Percentiles rank a stretch among this genome's conserved stretches.
Evolutionary conservation across 2,797 vertebrate species (phyloP).

Genomic region (Buceros bicornis): DNA sequence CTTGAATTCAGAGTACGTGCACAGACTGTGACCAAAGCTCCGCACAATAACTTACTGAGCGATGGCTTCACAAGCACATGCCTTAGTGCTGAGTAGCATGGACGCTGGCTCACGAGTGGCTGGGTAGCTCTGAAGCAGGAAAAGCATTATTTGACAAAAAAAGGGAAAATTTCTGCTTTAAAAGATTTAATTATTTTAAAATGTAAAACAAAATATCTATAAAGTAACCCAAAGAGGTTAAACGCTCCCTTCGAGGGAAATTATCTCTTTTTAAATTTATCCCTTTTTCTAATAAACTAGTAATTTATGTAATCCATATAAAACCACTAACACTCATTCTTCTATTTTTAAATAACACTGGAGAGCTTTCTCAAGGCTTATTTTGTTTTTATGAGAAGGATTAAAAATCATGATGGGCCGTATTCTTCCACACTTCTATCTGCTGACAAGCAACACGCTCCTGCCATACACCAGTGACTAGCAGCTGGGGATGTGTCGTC

Average conservation of each 20-base stretch:
- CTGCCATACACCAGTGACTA: not conserved
- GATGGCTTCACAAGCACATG: not conserved
- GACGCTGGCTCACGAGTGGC: not conserved
- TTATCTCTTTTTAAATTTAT: slow-evolving; percentile 50
- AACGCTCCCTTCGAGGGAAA: not conserved
- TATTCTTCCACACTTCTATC: slow-evolving; percentile 18
- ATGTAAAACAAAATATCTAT: slow-evolving; percentile 31
- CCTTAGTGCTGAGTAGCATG: not conserved
- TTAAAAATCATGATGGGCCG: slow-evolving; percentile 43
- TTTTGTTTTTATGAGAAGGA: slow-evolving; percentile 69
- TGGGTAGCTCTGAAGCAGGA: not conserved
- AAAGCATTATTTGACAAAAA: not conserved
- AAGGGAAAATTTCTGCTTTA: not conserved
- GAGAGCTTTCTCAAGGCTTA: slow-evolving; percentile 44
- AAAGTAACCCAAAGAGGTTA: slow-evolving; percentile 38
- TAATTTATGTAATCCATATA: slow-evolving; percentile 63
- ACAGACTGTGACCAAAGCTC: not conserved
- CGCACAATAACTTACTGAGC: not conserved
- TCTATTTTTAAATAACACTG: slow-evolving; percentile 50
- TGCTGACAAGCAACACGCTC: not conserved
- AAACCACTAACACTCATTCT: slow-evolving; percentile 62
- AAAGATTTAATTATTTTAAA: slow-evolving; percentile 23
- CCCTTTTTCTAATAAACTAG: slow-evolving; percentile 63
- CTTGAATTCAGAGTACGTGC: not conserved
- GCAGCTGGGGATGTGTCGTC: not conserved